phyloP scores from a whole-genome alignment of 2,888 invertebrate species.

The Tholera decimalis region DNA sequence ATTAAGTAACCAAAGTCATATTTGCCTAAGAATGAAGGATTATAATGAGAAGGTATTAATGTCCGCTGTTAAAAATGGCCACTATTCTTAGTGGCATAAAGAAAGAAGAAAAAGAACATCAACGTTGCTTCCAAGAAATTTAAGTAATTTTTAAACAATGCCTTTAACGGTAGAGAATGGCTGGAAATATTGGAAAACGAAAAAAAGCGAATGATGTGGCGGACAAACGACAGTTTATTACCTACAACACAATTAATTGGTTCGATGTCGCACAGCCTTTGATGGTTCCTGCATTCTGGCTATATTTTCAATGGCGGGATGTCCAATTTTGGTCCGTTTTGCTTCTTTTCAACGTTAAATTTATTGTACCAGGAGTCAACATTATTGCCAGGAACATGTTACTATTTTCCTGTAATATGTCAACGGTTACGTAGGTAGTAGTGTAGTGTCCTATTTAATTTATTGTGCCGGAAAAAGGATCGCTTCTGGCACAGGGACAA shows the following conservation, averaged over 20 bases:
- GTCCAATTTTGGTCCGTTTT: conserved; percentile 36
- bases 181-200: conserved; percentile 49
- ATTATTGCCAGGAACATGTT: conserved; percentile 27
- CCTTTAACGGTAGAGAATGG: conserved; percentile 29
- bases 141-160: conserved; percentile 50
- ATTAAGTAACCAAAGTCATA: background rate
- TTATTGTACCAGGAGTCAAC: conserved; percentile 23
- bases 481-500: conserved; percentile 21
- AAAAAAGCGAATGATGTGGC: conserved; percentile 14
- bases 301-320: conserved; percentile 30
- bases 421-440: conserved; percentile 9
- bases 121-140: conserved; percentile 31
- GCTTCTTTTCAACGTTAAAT: conserved; percentile 27
- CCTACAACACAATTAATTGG: conserved; percentile 59
- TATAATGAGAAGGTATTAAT: background rate
- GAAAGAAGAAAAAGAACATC: conserved; percentile 17
- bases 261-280: conserved; percentile 48
- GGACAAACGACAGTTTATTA: conserved; percentile 48
- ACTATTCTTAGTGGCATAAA: conserved; percentile 10
- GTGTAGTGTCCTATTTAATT: conserved; percentile 31
- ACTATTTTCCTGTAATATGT: conserved; percentile 24
- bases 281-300: conserved; percentile 36
- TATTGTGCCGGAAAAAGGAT: conserved; percentile 40
- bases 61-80: background rate
- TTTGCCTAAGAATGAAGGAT: background rate